Evolutionary conservation across 1,140 invertebrate genomes (phyloP).

Genomic region (Diachasma alloeum): DNA sequence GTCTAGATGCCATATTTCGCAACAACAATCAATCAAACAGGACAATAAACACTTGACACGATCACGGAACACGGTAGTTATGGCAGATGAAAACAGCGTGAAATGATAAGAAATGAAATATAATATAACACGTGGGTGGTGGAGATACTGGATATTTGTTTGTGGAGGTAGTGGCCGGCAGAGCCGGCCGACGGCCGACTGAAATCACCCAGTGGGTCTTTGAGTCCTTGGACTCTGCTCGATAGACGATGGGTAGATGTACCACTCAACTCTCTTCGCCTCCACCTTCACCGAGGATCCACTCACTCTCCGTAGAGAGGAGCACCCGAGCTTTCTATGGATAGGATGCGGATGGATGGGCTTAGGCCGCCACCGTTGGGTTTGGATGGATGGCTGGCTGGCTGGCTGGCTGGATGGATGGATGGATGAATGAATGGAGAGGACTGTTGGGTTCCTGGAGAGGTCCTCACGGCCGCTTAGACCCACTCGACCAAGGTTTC

Average conservation of each 20-base stretch:
- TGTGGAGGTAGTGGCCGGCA: slow-evolving; percentile 52
- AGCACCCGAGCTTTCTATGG: slow-evolving; percentile 43
- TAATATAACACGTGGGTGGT: not conserved
- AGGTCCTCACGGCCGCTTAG: slow-evolving; percentile 66
- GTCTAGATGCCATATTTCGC: not conserved
- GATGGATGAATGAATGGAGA: slow-evolving; percentile 46
- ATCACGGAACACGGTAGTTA: not conserved
- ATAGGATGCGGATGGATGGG: slow-evolving; percentile 36
- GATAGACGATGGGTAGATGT: slow-evolving; percentile 60
- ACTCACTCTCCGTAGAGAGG: slow-evolving; percentile 57
- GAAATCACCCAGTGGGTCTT: slow-evolving; percentile 55
- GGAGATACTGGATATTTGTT: not conserved
- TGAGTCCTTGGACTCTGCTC: slow-evolving; percentile 58
- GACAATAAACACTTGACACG: not conserved
- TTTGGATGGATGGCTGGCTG: slow-evolving; percentile 39
- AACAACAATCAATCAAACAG: not conserved
- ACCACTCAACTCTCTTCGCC: slow-evolving; percentile 55
- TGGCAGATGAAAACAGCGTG: too few species aligned
- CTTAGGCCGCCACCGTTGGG: slow-evolving; percentile 40
- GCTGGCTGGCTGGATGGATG: slow-evolving; percentile 32
- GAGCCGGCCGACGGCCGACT: slow-evolving; percentile 62
- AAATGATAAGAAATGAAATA: too few species aligned
- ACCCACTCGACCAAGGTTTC: slow-evolving; percentile 60
- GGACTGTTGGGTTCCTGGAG: slow-evolving; percentile 65
- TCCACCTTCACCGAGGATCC: slow-evolving; percentile 60